A percentile compares a stretch with the other conserved stretches of the same genome.
phyloP scores from a whole-genome alignment of 1,140 invertebrate genomes.

The Drosophila kurseongensis region DNA sequence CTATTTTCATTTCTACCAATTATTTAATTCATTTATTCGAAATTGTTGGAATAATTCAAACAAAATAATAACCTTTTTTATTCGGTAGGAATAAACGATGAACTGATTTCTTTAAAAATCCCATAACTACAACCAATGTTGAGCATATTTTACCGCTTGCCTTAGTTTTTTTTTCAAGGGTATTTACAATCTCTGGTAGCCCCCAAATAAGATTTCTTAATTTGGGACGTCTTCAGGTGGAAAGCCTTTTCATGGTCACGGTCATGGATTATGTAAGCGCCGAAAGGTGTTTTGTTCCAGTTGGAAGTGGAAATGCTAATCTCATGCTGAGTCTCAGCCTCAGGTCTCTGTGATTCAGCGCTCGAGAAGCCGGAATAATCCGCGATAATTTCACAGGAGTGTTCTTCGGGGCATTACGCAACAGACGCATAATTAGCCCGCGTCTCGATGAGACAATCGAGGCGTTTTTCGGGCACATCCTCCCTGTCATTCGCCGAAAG shows the following conservation, averaged over 20 bases:
- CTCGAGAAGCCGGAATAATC: constrained; percentile 28
- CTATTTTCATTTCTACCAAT: too few species aligned
- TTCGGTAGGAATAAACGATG: too few species aligned
- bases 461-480: constrained; percentile 43
- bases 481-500: constrained; percentile 71
- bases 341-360: constrained; percentile 31
- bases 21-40: too few species aligned
- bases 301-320: constrained; percentile 61
- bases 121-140: too few species aligned
- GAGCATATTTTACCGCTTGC: too few species aligned
- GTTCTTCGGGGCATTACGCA: constrained; percentile 61
- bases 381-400: constrained; percentile 59
- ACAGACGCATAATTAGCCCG: constrained; percentile 60
- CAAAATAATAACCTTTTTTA: too few species aligned
- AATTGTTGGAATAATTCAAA: too few species aligned
- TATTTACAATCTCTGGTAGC: not conserved
- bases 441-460: constrained; percentile 53
- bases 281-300: constrained; percentile 37
- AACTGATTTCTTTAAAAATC: too few species aligned
- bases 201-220: not conserved
- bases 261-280: constrained; percentile 62
- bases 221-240: constrained; percentile 20
- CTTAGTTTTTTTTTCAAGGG: not conserved
- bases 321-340: constrained; percentile 36
- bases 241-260: constrained; percentile 78